Evolutionary conservation across 2,113 vertebrate genomes (phyloP), one percentile per base, ranked within the genome.

Genomic region (Hemichromis elongatus): DNA sequence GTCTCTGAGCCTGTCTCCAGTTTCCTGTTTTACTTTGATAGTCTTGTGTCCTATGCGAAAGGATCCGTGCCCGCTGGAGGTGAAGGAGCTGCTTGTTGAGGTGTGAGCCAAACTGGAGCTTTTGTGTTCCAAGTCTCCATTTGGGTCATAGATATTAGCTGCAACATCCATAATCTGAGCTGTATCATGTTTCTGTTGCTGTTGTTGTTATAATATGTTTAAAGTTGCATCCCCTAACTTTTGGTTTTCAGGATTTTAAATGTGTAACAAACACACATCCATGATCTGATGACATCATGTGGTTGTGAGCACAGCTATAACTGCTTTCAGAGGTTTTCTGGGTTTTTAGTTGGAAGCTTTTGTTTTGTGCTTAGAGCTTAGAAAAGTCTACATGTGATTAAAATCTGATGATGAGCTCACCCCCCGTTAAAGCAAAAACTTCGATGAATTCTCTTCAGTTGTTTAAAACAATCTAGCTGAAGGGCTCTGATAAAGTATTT

Each of bases 361-460:
- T 12, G 12, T 19, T 63, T 37, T 63, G 59, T 63, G 35, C 63
- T 59, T 59, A n/a, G n/a, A n/a, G n/a, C n/a, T 18, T 26, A 30
- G 56, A 59, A 26, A 59, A 2, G 56, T 30, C 30, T 59, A 2
- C 5, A 59, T 59, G 56, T 1, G 16, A 59, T 59, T 33, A 59
- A 59, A 59, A 33, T 59, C 9, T 33, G 9, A 59, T 4, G 16
- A 33, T 33, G 0, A 9, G 5, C 7, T n/a, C n/a, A n/a, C n/a
- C n/a, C n/a, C n/a, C n/a, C n/a, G n/a, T n/a, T n/a, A n/a, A n/a
- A n/a, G n/a, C n/a, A 21, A 28, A 59, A 30, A 18, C 56, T 59
- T 61, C 5, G 19, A 59, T 59, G 33, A 33, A 59, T 9, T 33
- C 28, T 57, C 26, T 61, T 61, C 0, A 61, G 57, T 19, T 61